These are phyloP conservation scores for Dolichomitus sp. DNA, from an alignment of 2,888 invertebrate genomes.

Conservation along the genomic window DNA sequence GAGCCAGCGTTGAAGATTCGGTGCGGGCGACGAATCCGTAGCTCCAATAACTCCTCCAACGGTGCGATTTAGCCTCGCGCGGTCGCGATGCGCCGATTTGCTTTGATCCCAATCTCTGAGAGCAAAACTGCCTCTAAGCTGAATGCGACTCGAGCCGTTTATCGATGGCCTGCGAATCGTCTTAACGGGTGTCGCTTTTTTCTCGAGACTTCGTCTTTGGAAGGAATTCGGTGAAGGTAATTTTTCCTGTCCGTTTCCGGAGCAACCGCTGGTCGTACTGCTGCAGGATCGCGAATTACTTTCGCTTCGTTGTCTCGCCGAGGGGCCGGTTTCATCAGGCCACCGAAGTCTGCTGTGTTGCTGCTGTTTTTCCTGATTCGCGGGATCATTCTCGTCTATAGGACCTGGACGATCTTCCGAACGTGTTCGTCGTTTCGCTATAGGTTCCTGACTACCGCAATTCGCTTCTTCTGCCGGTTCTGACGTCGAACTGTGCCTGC, in stretches of 20 bases:
- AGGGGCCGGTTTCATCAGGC: slow-evolving; percentile 48
- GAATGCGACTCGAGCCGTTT: slow-evolving; percentile 79
- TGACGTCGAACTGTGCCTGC: slow-evolving; percentile 78
- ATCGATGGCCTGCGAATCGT: slow-evolving; percentile 81
- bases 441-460: slow-evolving; percentile 71
- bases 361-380: slow-evolving; percentile 79
- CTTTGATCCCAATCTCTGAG: slow-evolving; percentile 81
- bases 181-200: slow-evolving; percentile 82
- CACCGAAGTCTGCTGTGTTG: slow-evolving; percentile 61
- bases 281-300: slow-evolving; percentile 38
- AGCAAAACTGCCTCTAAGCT: slow-evolving; percentile 79
- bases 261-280: background rate
- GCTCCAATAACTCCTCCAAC: slow-evolving; percentile 69
- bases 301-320: slow-evolving; percentile 47
- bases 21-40: slow-evolving; percentile 70
- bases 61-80: slow-evolving; percentile 71
- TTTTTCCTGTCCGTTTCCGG: slow-evolving; percentile 75
- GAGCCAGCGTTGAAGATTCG: slow-evolving; percentile 81
- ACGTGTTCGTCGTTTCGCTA: slow-evolving; percentile 79
- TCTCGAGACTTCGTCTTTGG: slow-evolving; percentile 82
- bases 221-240: slow-evolving; percentile 80
- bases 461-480: slow-evolving; percentile 68
- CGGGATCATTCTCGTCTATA: slow-evolving; percentile 86
- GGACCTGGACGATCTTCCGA: slow-evolving; percentile 81
- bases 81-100: slow-evolving; percentile 73